These are phyloP conservation scores for Strix occidentalis DNA, from an alignment of 2,797 vertebrate species.

Conservation along the genomic window DNA sequence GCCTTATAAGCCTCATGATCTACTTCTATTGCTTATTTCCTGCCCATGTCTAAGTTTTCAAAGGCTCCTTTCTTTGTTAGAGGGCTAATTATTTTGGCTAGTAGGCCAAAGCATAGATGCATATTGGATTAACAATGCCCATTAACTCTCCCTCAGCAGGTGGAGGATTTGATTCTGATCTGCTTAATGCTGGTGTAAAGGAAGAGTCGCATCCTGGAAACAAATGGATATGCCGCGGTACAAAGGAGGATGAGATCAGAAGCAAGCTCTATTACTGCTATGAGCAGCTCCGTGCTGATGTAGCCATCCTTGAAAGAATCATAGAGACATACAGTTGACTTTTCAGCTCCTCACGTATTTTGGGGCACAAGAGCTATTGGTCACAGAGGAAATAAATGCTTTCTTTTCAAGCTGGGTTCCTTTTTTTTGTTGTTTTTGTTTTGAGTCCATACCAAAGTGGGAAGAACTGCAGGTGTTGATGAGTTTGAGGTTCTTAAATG, in stretches of 20 bases:
- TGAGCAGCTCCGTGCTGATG: not conserved
- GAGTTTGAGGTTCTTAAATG: not conserved
- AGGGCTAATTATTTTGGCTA: conserved; percentile 26
- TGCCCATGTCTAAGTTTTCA: conserved; percentile 1
- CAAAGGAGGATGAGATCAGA: not conserved
- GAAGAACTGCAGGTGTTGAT: not conserved
- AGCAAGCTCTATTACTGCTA: not conserved
- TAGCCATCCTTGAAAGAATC: not conserved
- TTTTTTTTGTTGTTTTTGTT: not conserved
- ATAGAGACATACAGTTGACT: not conserved
- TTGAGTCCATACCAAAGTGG: not conserved
- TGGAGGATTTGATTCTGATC: conserved; percentile 13
- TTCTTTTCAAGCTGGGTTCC: not conserved
- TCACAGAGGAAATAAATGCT: not conserved
- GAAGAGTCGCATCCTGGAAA: not conserved
- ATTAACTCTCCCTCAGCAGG: conserved; percentile 16
- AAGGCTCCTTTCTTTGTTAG: conserved; percentile 17
- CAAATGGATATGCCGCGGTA: not conserved
- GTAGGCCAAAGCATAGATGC: not conserved
- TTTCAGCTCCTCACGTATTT: not conserved
- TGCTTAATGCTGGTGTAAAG: not conserved
- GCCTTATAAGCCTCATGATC: not conserved
- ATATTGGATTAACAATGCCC: conserved; percentile 25
- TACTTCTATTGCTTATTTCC: conserved; percentile 36
- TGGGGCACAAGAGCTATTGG: not conserved